These are phyloP conservation scores for Echinarachnius parma DNA, from an alignment of 53 echinoderm and acorn worm genomes.

Conservation along the genomic window DNA sequence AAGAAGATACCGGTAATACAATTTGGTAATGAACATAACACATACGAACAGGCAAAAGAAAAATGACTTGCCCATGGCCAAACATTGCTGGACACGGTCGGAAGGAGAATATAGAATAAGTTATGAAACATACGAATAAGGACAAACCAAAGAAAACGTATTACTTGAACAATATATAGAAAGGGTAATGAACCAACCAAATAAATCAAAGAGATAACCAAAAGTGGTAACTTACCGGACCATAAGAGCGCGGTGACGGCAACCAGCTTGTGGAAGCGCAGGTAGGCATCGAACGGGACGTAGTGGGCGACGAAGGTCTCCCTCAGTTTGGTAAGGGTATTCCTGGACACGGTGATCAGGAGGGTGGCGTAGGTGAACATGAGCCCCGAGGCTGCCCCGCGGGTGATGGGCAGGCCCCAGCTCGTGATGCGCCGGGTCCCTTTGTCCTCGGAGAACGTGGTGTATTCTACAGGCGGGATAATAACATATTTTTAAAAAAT, in stretches of 20 bases:
- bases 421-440: constrained; percentile 64
- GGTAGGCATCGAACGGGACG: constrained; percentile 61
- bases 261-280: constrained; percentile 62
- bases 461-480: constrained; percentile 38
- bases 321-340: constrained; percentile 59
- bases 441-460: constrained; percentile 57
- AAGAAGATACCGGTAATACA: too few species aligned
- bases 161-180: too few species aligned
- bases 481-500: too few species aligned
- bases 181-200: too few species aligned
- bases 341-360: constrained; percentile 63
- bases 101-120: too few species aligned
- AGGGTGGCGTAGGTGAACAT: constrained; percentile 64
- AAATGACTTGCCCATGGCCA: too few species aligned
- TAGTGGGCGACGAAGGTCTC: constrained; percentile 65
- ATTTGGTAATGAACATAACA: too few species aligned
- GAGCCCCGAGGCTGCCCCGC: constrained; percentile 56
- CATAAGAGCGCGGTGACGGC: constrained; percentile 54
- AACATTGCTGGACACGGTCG: too few species aligned
- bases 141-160: too few species aligned
- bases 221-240: constrained; percentile 59
- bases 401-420: constrained; percentile 55
- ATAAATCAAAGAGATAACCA: too few species aligned
- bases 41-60: too few species aligned
- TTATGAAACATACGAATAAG: too few species aligned